phyloP scores from a whole-genome alignment of 1,140 invertebrate genomes.

The Pachyrhynchus sulphureomaculatus region DNA sequence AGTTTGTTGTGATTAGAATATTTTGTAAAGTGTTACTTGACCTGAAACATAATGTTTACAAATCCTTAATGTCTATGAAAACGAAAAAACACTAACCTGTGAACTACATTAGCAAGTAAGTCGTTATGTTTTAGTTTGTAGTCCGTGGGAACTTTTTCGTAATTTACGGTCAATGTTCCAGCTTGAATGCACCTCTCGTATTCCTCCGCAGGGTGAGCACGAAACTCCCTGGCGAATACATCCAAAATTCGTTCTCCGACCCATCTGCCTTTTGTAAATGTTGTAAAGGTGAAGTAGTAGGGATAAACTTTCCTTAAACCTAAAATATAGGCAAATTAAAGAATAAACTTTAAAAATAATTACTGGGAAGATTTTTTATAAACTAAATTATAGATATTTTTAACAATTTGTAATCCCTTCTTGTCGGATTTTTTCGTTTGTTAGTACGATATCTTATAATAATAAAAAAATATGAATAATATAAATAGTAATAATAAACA shows the following conservation, averaged over 20 bases:
- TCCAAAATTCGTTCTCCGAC: constrained; percentile 92
- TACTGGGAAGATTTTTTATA: too few relatives aligned
- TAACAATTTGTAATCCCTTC: too few relatives aligned
- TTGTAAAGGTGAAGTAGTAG: constrained; percentile 96
- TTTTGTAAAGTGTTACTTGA: too few relatives aligned
- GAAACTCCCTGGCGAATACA: constrained; percentile 91
- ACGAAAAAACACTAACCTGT: constrained; percentile 70
- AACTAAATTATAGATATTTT: too few relatives aligned
- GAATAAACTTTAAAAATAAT: too few relatives aligned
- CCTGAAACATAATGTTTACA: too few relatives aligned
- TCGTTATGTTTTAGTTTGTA: constrained; percentile 94
- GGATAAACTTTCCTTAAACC: constrained; percentile 97
- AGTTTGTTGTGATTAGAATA: too few relatives aligned
- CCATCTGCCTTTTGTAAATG: constrained; percentile 97
- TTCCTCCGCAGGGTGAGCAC: constrained; percentile 87
- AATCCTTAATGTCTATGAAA: not conserved
- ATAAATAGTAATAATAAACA: too few relatives aligned
- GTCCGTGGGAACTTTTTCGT: constrained; percentile 86
- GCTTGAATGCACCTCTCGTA: constrained; percentile 88
- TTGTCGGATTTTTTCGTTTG: too few relatives aligned
- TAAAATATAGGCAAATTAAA: too few relatives aligned
- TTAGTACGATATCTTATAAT: too few relatives aligned
- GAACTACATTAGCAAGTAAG: constrained; percentile 89
- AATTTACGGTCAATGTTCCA: constrained; percentile 93
- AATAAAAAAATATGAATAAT: too few relatives aligned